Percentiles rank a stretch among this genome's conserved stretches.
Evolutionary conservation across 2,888 invertebrate genomes (phyloP).

Genomic region (Hoplodrina ambigua): DNA sequence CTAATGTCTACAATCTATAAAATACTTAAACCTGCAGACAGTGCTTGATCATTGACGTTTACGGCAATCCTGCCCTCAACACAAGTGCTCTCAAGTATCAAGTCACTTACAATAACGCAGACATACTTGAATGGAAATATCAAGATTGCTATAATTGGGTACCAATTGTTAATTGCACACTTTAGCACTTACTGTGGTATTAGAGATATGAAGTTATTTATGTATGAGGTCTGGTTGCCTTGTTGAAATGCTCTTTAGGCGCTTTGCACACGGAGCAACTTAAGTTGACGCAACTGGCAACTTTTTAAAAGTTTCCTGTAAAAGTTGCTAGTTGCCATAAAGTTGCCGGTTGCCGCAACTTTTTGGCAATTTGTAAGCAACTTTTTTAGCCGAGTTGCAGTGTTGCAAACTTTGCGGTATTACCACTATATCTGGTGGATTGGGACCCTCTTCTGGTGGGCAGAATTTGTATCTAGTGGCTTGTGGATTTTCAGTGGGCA

Average conservation of each 20-base stretch:
- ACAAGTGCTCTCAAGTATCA: constrained; percentile 43
- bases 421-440: too few relatives aligned
- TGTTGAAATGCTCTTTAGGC: constrained; percentile 21
- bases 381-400: too few relatives aligned
- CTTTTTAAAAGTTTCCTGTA: too few relatives aligned
- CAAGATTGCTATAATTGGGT: constrained; percentile 43
- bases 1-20: constrained; percentile 24
- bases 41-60: constrained; percentile 21
- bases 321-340: too few relatives aligned
- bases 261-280: too few relatives aligned
- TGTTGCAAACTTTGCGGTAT: too few relatives aligned
- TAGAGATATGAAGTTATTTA: constrained; percentile 28
- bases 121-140: constrained; percentile 47
- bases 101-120: constrained; percentile 38
- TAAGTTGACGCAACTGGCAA: too few relatives aligned
- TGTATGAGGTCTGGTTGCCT: constrained; percentile 34
- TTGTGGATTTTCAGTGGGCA: too few relatives aligned
- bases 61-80: constrained; percentile 4
- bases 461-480: too few relatives aligned
- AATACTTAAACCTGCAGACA: constrained; percentile 19
- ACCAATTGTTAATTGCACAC: constrained; percentile 44
- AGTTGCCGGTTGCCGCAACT: too few relatives aligned
- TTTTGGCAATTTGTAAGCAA: too few relatives aligned
- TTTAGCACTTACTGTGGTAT: constrained; percentile 22
- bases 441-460: too few relatives aligned